phyloP scores from a whole-genome alignment of 2,888 invertebrate genomes.

The Ormyrus nitidulus region DNA sequence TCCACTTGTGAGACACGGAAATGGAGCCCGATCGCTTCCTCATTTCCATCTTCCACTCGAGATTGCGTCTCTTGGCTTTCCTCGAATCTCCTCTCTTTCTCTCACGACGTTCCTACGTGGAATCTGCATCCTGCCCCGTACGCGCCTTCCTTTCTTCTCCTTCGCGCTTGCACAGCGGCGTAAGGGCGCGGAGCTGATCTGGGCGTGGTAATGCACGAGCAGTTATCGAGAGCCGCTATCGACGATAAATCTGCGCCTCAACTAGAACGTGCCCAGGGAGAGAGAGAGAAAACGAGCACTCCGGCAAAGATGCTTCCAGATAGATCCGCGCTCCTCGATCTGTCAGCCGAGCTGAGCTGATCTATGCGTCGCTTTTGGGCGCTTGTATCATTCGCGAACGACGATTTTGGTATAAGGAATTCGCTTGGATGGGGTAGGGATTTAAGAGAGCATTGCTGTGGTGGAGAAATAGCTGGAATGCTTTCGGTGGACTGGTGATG shows the following conservation, averaged over 20 bases:
- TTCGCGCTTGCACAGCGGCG: not conserved
- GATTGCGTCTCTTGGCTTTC: no score
- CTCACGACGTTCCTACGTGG: not conserved
- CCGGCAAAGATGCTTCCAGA: not conserved
- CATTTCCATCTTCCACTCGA: no score
- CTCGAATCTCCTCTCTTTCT: slow-evolving; percentile 5
- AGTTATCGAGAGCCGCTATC: slow-evolving; percentile 70
- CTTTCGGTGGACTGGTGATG: no score
- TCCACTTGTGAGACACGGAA: no score
- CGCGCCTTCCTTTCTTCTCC: slow-evolving; percentile 10
- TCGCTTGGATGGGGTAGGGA: no score
- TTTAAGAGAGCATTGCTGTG: no score
- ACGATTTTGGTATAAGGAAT: no score
- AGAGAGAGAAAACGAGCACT: not conserved
- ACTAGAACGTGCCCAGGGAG: slow-evolving; percentile 68
- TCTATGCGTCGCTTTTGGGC: no score
- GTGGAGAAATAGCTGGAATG: no score
- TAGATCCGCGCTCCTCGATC: slow-evolving; percentile 38
- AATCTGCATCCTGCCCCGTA: slow-evolving; percentile 14
- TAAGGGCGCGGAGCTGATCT: slow-evolving; percentile 52
- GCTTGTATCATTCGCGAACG: no score
- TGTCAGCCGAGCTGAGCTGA: slow-evolving; percentile 30
- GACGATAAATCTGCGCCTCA: slow-evolving; percentile 73
- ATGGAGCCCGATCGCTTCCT: no score
- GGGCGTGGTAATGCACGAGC: slow-evolving; percentile 73